Conservation (phyloP, 2,113 vertebrate genomes). For the Takifugu bimaculatus region DNA sequence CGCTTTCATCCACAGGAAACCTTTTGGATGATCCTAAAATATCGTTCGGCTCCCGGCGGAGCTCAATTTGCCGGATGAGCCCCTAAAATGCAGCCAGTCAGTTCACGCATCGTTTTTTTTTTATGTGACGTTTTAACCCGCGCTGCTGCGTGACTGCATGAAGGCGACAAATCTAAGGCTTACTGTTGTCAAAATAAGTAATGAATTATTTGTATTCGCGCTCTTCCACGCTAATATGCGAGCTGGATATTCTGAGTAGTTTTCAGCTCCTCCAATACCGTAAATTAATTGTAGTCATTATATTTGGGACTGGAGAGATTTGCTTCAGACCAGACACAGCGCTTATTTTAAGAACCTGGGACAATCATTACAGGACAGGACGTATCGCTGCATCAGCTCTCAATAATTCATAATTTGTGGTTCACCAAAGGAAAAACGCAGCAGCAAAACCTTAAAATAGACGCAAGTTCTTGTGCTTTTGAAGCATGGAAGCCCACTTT, state of each 20-base stretch:
- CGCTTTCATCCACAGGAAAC: no score
- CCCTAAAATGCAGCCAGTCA: neutral
- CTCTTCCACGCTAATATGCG: slow-evolving; percentile 4
- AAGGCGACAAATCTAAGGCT: neutral
- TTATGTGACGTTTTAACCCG: neutral
- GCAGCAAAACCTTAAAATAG: neutral
- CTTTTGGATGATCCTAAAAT: no score
- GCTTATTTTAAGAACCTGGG: neutral
- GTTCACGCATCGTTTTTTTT: slow-evolving; percentile 1
- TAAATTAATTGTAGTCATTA: no score
- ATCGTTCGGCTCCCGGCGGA: no score
- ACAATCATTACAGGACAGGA: neutral
- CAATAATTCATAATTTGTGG: neutral
- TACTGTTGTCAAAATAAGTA: neutral
- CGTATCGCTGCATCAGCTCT: neutral
- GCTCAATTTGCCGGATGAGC: no score
- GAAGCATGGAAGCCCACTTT: neutral
- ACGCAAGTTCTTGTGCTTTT: neutral
- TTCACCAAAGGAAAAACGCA: neutral
- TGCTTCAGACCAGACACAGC: neutral
- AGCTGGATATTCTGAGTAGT: slow-evolving; percentile 11
- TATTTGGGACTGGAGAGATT: no score
- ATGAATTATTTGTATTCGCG: neutral
- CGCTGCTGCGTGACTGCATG: neutral
- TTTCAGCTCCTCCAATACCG: no score